Evolutionary conservation across 2,888 invertebrate genomes (phyloP).

Genomic region (Eubasilissa splendida): DNA sequence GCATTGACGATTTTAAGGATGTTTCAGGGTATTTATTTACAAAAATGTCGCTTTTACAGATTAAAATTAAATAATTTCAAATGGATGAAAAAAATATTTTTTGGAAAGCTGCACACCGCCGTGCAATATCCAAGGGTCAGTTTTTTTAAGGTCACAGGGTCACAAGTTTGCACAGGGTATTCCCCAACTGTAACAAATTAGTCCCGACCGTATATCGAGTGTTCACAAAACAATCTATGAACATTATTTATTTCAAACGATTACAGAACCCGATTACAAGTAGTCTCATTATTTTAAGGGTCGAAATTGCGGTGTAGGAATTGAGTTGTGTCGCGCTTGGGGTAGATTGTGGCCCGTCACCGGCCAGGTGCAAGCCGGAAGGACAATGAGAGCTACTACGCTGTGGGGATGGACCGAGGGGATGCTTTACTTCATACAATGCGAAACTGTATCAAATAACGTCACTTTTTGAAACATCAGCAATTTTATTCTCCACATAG

Average conservation of each 20-base stretch:
- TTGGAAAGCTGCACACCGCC: conserved; percentile 34
- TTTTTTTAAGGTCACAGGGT: conserved; percentile 58
- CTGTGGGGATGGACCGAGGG: conserved; percentile 56
- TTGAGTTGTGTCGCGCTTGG: conserved; percentile 11
- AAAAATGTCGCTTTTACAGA: too few species aligned
- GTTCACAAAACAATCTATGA: conserved; percentile 4
- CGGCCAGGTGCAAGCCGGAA: conserved; percentile 52
- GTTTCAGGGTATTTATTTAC: too few species aligned
- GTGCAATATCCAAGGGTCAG: conserved; percentile 52
- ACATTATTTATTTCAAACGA: neutral
- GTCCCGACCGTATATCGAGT: conserved; percentile 28
- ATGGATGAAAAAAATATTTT: too few species aligned
- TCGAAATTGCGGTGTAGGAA: neutral
- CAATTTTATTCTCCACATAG: too few species aligned
- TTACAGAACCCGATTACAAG: neutral
- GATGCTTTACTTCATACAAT: conserved; percentile 42
- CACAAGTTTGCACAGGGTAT: conserved; percentile 52
- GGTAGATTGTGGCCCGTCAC: conserved; percentile 21
- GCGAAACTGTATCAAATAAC: conserved; percentile 11
- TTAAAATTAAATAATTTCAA: too few species aligned
- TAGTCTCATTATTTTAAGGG: neutral
- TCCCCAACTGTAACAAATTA: conserved; percentile 50
- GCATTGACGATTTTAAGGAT: too few species aligned
- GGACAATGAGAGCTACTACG: conserved; percentile 39
- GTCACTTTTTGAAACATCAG: neutral